These are phyloP conservation scores for Heptranchias perlo DNA, from an alignment of 2,113 vertebrate genomes.

Conservation along the genomic window DNA sequence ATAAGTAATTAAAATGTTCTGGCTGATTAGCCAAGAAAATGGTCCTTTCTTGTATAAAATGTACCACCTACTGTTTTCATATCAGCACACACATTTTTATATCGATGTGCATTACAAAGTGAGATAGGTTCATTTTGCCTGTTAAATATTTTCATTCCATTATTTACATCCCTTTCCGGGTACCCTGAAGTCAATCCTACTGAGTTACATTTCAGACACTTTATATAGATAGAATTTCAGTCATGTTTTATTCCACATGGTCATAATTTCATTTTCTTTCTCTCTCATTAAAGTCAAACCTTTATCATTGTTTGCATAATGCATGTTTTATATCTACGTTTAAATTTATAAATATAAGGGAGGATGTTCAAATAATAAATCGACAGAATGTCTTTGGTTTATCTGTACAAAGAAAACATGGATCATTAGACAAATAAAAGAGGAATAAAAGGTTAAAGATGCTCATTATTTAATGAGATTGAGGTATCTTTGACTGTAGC, in stretches of 20 bases:
- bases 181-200: not conserved
- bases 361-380: not conserved
- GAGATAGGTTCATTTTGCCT: not conserved
- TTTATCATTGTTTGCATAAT: not conserved
- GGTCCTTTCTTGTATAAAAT: not conserved
- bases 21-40: not conserved
- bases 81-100: not conserved
- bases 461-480: not conserved
- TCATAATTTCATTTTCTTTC: not conserved
- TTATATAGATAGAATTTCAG: not conserved
- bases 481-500: not conserved
- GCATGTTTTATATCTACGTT: not conserved
- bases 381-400: not conserved
- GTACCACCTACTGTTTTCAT: not conserved
- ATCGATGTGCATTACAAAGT: not conserved
- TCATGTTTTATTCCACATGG: not conserved
- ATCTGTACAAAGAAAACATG: not conserved
- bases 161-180: not conserved
- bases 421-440: not conserved
- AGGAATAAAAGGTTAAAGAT: not conserved
- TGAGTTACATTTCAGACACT: not conserved
- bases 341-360: not conserved
- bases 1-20: conserved; percentile 16
- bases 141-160: not conserved
- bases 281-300: not conserved